Percentiles rank a stretch among this genome's conserved stretches.
phyloP scores from a whole-genome alignment of 1,140 invertebrate genomes.

The Ericerus pela region DNA sequence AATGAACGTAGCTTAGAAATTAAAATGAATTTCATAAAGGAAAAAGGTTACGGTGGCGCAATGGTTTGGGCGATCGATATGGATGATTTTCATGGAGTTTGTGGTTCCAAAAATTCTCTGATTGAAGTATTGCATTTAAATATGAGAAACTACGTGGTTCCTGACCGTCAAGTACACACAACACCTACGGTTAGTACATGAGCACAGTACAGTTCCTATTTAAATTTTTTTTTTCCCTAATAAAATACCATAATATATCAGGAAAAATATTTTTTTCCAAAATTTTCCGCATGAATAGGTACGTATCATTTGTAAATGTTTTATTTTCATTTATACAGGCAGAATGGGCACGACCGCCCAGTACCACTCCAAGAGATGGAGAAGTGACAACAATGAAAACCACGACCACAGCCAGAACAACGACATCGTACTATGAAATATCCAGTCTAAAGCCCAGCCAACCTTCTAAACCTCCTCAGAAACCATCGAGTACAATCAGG shows the following conservation, averaged over 20 bases:
- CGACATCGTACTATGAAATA: conserved; percentile 2
- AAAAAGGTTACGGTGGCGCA: conserved; percentile 58
- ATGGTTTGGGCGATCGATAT: conserved; percentile 85
- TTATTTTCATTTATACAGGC: conserved; percentile 35
- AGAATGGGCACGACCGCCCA: conserved; percentile 51
- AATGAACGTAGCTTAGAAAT: conserved; percentile 59
- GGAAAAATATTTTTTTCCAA: neutral
- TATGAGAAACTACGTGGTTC: conserved; percentile 58
- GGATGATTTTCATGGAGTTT: conserved; percentile 66
- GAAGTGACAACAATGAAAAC: conserved; percentile 5
- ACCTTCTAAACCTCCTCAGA: too few relatives aligned
- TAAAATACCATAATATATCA: neutral
- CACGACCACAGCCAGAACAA: conserved; percentile 15
- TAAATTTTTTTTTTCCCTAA: neutral
- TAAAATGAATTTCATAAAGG: conserved; percentile 73
- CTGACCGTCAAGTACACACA: conserved; percentile 44
- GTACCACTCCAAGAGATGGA: conserved; percentile 35
- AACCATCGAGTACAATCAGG: conserved; percentile 9
- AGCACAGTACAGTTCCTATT: neutral
- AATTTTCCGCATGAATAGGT: neutral
- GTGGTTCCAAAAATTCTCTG: conserved; percentile 53
- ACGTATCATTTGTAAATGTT: neutral
- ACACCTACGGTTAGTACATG: conserved; percentile 46
- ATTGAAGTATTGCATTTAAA: conserved; percentile 53
- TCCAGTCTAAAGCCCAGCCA: conserved; percentile 1